Evolutionary conservation across 1,140 invertebrate genomes (phyloP).

Genomic region (Samia ricini): DNA sequence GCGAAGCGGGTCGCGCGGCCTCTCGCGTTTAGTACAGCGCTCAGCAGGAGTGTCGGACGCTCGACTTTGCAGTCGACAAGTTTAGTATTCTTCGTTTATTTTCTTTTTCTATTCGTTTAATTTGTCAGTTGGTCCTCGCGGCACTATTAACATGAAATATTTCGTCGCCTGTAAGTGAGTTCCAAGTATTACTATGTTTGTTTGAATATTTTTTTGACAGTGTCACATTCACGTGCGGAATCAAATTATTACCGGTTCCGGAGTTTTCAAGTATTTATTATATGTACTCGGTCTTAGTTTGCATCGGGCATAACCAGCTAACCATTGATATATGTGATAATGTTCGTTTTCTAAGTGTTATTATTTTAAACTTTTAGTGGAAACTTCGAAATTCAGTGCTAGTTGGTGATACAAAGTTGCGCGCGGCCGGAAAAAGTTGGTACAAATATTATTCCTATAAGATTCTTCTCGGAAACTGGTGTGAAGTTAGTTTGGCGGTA

Average conservation of each 20-base stretch:
- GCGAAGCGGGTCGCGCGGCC: slow-evolving; percentile 65
- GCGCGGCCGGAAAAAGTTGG: slow-evolving; percentile 39
- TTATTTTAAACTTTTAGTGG: slow-evolving; percentile 33
- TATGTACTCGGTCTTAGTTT: slow-evolving; percentile 64
- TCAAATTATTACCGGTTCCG: slow-evolving; percentile 69
- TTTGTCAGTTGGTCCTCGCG: slow-evolving; percentile 55
- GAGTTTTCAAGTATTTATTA: slow-evolving; percentile 72
- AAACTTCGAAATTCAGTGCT: slow-evolving; percentile 30
- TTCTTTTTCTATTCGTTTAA: slow-evolving; percentile 76
- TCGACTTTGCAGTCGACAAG: slow-evolving; percentile 66
- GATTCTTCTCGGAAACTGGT: slow-evolving; percentile 55
- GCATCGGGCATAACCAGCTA: slow-evolving; percentile 63
- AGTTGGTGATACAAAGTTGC: slow-evolving; percentile 26
- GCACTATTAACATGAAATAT: slow-evolving; percentile 49
- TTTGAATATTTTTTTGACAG: slow-evolving; percentile 65
- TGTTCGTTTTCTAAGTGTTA: slow-evolving; percentile 37
- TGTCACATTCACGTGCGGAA: slow-evolving; percentile 65
- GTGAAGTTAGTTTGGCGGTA: slow-evolving; percentile 40
- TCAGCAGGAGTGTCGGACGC: slow-evolving; percentile 74
- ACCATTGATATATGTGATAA: slow-evolving; percentile 41
- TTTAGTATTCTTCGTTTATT: slow-evolving; percentile 76
- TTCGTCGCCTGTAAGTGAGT: slow-evolving; percentile 47
- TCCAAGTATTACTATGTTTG: slow-evolving; percentile 44
- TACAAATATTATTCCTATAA: slow-evolving; percentile 47
- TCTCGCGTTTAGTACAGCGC: slow-evolving; percentile 74